Percentiles rank a stretch among this genome's conserved stretches.
Evolutionary conservation across 2,113 vertebrate species (phyloP).

Genomic region (Elachura formosa): DNA sequence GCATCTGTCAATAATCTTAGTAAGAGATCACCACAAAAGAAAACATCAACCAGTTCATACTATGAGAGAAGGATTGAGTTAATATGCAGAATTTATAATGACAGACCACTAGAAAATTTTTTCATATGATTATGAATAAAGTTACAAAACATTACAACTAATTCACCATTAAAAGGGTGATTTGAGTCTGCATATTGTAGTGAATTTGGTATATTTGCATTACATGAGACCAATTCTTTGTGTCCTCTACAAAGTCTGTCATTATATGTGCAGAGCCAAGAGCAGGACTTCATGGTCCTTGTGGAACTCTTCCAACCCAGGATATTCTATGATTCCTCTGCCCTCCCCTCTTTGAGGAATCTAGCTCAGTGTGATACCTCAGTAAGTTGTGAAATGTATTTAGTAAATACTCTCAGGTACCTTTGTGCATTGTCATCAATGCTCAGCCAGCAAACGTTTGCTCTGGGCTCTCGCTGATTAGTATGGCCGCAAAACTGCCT

Average conservation of each 20-base stretch:
- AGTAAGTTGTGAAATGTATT: neutral
- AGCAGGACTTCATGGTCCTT: neutral
- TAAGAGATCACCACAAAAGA: neutral
- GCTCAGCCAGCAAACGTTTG: neutral
- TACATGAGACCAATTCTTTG: neutral
- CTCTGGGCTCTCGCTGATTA: rapidly evolving
- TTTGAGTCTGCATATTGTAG: neutral
- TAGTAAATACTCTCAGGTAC: neutral
- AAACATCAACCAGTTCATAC: neutral
- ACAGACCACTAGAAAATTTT: neutral
- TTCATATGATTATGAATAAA: neutral
- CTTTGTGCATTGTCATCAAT: neutral
- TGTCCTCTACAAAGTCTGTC: neutral
- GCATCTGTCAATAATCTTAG: neutral
- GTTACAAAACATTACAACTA: neutral
- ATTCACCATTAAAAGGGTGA: neutral
- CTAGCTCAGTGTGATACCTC: neutral
- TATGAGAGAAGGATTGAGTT: neutral
- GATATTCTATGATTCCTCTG: neutral
- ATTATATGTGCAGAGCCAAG: neutral
- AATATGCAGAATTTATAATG: neutral
- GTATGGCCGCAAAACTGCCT: neutral
- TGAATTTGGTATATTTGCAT: neutral
- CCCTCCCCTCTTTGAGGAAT: neutral
- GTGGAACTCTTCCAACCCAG: neutral